Base-by-base conservation (phyloP, 2,888 invertebrate species). In the Watsonalla binaria region DNA sequence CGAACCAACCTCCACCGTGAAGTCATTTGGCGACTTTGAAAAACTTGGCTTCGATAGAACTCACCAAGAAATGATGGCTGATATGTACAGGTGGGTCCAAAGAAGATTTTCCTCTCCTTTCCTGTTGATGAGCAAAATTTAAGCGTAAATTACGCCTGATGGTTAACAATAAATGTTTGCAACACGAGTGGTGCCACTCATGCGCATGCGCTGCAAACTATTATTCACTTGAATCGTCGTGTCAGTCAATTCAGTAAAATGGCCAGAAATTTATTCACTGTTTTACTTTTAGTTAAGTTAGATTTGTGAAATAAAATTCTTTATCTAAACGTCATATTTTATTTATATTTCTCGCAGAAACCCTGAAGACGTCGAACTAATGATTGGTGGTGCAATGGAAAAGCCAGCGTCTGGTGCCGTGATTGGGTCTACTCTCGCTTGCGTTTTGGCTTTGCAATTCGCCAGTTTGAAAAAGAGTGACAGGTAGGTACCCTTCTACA, bases 361-460 rank as follows among this genome's bases (percentile, higher is more conserved):
- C 54, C 90, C 94, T 1, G 94, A 95, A 64, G 97, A 98, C 69
- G 92, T 98, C 14, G 98, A 98, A 76, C 88, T 98, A 11, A 92
- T 98, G 68, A 93, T 96, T 5, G 98, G 96, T 39, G 97, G 96
- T 5, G 89, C 97, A 9, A 90, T 97, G 59, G 98, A 98, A 82
- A 93, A 92, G 53, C 94, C 97, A 0, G 92, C 92, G 0, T 93
- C 94, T 0, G 97, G 97, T 5, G 95, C 96, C 0, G 92, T 96
- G 0, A 94, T 98, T 5, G 98, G 98, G 1, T 95, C 96, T 0
- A 98, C 98, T 0, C 94, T 98, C 52, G 95, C 95, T n/a, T 98
- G 98, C 70, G 91, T 98, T 6, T 76, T 98, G 8, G 95, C 94
- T 34, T 82, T 94, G 53, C 98, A 98, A 80, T 97, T 98, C 78